Evolutionary conservation across 1,140 invertebrate genomes (phyloP), one percentile per base, ranked within the genome.

Genomic region (Rhynchophorus ferrugineus): DNA sequence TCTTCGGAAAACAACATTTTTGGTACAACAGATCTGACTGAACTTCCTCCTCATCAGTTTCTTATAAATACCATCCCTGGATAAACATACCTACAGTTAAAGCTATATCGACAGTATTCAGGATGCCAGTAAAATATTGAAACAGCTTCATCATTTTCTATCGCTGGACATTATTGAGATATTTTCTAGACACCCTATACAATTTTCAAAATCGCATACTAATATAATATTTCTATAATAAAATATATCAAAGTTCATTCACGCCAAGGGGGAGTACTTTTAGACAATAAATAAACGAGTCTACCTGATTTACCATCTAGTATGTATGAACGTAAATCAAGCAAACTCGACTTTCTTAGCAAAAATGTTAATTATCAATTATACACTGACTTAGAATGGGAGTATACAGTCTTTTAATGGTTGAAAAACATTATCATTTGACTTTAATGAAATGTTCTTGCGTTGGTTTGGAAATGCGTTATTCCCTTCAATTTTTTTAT

Each of bases 401-500:
- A 44, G 36, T 44, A 52, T 44, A 52, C 49, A 44, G 41, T 52
- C 49, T 52, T 52, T 18, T 42, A 43, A 37, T 52, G 16, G 48
- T 50, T 36, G 19, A 33, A 42, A 50, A 50, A 13, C 8, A 39
- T 13, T 5, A 8, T 18, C 3, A 9, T 42, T 42, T 16, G 14
- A 44, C 42, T 44, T 29, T 6, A 29, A 44, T 17, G 3, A 13
- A 13, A 11, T 29, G 14, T 33, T 22, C 14, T 44, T 20, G n/a
- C 7, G n/a, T 42, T 18, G 16, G 5, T 42, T 2, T 42, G 18
- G n/a, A n/a, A 11, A 20, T 39, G 17, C 14, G 17, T n/a, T n/a
- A n/a, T n/a, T n/a, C n/a, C n/a, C n/a, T n/a, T n/a, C n/a, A n/a
- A n/a, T n/a, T n/a, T n/a, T n/a, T n/a, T n/a, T n/a, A n/a, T n/a